These are phyloP conservation scores for Podarcis raffonei DNA, from an alignment of 2,113 vertebrate genomes.

Conservation along the genomic window DNA sequence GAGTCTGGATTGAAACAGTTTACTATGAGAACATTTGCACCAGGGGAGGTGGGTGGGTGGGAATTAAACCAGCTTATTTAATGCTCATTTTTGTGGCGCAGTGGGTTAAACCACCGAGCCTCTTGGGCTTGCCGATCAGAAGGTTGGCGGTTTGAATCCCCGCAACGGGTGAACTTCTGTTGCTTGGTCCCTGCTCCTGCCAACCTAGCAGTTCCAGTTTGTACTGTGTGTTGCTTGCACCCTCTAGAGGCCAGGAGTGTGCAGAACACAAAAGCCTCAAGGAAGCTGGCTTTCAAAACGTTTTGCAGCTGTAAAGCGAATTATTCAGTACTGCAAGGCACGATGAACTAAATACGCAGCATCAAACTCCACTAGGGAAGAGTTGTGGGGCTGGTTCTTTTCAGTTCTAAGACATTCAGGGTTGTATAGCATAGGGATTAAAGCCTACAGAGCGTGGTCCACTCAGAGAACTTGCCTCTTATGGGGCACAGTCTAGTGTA, in stretches of 20 bases:
- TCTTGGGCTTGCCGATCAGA: too few relatives aligned
- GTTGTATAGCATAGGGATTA: too few relatives aligned
- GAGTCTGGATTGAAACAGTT: too few relatives aligned
- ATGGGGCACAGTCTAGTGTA: too few relatives aligned
- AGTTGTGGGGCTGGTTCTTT: background rate
- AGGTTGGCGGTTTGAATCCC: too few relatives aligned
- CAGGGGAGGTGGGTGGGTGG: too few relatives aligned
- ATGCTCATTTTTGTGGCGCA: too few relatives aligned
- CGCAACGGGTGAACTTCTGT: too few relatives aligned
- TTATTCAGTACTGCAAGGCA: background rate
- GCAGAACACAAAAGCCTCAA: background rate
- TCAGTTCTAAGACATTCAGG: background rate
- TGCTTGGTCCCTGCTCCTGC: too few relatives aligned
- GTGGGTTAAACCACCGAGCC: too few relatives aligned
- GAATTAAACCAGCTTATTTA: background rate
- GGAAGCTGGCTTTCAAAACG: background rate
- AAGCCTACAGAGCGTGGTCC: background rate
- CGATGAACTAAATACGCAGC: background rate
- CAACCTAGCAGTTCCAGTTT: too few relatives aligned
- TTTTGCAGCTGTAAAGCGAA: background rate
- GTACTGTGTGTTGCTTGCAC: background rate
- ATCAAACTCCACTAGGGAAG: background rate
- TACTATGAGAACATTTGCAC: background rate
- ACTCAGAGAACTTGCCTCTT: background rate
- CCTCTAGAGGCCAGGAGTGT: background rate